Evolutionary conservation across 2,113 vertebrate species (phyloP), one percentile per base, ranked within the genome.

Genomic region (Ivindomyrus marchei): DNA sequence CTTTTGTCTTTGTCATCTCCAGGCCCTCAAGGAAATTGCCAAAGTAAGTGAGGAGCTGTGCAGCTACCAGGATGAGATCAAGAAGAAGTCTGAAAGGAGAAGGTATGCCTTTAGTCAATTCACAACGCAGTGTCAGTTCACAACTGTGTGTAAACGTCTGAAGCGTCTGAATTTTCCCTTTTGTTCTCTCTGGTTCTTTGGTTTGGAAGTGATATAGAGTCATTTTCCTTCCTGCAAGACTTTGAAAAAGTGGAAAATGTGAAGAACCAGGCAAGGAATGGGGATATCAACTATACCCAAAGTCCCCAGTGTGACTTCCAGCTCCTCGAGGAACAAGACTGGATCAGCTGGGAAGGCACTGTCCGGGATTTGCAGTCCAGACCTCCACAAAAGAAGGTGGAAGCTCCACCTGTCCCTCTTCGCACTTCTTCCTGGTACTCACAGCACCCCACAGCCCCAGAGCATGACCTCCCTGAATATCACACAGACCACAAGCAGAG

Each of bases 21-120:
- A 99, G 98, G 98, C 98, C 93, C 96, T 99, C 90, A 97, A 97
- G 93, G 98, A 99, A 96, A 98, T 99, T 90, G 98, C 97, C 58
- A 96, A 95, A 95, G 98, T 99, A 70, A 99, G 98, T 93, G 97
- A 99, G 95, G 98, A 99, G 93, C 95, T 99, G 86, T 98, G 98
- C 93, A 98, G 96, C 95, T 99, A 98, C 94, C 98, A 99, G 96
- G 97, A 99, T 92, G 97, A 98, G 96, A 97, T 98, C 92, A 95
- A 92, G 92, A 97, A 95, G 93, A 97, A 92, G 92, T 95, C 96
- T 92, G 95, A 95, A 90, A 96, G 93, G 95, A 97, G 97, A 95
- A 97, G 97, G 98, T 99, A 95, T 92, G 88, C 88, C 62, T 92
- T 88, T 66, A 77, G 27, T 15, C 27, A 19, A 0, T 50, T 53